Percentiles rank a stretch among this genome's conserved stretches.
phyloP scores from a whole-genome alignment of 2,888 invertebrate species.

The Hipparchia semele region DNA sequence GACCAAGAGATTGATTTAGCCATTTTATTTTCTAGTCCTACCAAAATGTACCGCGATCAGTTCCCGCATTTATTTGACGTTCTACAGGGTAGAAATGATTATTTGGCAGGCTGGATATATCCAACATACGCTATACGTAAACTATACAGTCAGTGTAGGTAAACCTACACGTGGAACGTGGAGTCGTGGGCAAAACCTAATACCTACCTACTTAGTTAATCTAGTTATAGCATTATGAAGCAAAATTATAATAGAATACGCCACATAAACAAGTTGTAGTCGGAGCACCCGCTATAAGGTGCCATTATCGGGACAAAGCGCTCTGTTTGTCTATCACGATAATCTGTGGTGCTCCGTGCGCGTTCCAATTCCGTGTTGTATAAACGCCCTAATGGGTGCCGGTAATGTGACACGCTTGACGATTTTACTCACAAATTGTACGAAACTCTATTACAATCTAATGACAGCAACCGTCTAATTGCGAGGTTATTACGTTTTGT shows the following conservation, averaged over 20 bases:
- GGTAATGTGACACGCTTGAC: slow-evolving; percentile 84
- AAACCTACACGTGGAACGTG: no score
- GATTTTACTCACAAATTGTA: slow-evolving; percentile 83
- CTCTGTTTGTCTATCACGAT: slow-evolving; percentile 80
- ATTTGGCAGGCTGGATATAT: no score
- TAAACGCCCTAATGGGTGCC: slow-evolving; percentile 81
- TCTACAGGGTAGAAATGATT: no score
- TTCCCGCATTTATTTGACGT: no score
- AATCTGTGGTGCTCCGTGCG: slow-evolving; percentile 80
- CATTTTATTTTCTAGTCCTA: no score
- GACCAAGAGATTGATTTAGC: slow-evolving; percentile 2
- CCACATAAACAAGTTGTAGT: not conserved
- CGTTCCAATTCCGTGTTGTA: slow-evolving; percentile 82
- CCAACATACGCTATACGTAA: no score
- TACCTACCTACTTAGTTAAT: no score
- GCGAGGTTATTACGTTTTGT: slow-evolving; percentile 80
- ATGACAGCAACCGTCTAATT: slow-evolving; percentile 81
- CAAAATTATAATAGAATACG: no score
- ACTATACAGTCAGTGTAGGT: no score
- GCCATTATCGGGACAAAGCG: slow-evolving; percentile 80
- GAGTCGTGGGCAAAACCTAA: no score
- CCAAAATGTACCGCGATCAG: no score
- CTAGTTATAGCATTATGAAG: no score
- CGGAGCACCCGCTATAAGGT: slow-evolving; percentile 64
- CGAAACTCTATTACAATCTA: slow-evolving; percentile 82